Conservation (phyloP, 2,888 invertebrate genomes). For the Magallana nippona region DNA sequence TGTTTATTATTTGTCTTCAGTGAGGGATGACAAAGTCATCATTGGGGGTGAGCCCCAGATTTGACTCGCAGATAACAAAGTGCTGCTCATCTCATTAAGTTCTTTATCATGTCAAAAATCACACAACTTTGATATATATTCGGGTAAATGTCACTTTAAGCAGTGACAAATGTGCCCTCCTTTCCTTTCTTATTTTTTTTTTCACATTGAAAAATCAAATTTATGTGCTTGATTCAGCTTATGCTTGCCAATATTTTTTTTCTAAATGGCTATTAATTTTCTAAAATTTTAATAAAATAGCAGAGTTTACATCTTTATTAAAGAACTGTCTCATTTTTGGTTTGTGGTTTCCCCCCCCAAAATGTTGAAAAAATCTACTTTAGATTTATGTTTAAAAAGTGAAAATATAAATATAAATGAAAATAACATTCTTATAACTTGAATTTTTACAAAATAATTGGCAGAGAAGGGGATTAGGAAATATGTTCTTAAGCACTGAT, state of each 20-base stretch:
- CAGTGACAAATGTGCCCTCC: neutral
- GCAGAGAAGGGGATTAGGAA: neutral
- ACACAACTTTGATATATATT: conserved; percentile 38
- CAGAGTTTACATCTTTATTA: neutral
- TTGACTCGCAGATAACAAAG: conserved; percentile 39
- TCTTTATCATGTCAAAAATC: conserved; percentile 40
- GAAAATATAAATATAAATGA: no score
- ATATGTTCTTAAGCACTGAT: no score
- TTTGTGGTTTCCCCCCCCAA: neutral
- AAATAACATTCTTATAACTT: no score
- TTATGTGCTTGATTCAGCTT: conserved; percentile 6
- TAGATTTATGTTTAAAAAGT: no score
- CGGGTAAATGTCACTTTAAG: conserved; percentile 23
- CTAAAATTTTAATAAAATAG: neutral
- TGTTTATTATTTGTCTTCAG: conserved; percentile 18
- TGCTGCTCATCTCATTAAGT: conserved; percentile 43
- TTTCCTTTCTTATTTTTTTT: neutral
- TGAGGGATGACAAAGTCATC: conserved; percentile 41
- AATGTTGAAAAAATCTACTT: neutral
- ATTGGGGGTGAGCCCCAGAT: conserved; percentile 32
- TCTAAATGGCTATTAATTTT: neutral
- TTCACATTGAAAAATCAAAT: neutral
- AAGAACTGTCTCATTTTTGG: neutral
- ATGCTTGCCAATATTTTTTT: neutral
- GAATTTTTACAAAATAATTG: neutral